Evolutionary conservation across 2,888 invertebrate genomes (phyloP).

Genomic region (Serrognathus titanus): DNA sequence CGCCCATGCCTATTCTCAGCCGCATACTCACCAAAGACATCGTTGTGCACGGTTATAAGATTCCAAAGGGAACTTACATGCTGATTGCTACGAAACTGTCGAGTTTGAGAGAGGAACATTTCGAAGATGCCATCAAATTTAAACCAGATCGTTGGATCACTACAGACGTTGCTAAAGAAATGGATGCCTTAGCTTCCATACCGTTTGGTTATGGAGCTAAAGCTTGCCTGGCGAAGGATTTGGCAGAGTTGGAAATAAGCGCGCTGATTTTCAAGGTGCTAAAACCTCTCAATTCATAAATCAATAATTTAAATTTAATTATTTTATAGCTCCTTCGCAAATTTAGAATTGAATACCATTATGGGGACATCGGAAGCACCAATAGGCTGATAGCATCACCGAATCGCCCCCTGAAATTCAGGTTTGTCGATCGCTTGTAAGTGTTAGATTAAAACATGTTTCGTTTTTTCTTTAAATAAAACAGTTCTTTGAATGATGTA

Average conservation of each 20-base stretch:
- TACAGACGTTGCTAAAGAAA: constrained; percentile 33
- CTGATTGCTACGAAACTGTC: constrained; percentile 64
- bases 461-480: not conserved
- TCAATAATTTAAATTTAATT: constrained; percentile 7
- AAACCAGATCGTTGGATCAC: constrained; percentile 62
- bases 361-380: constrained; percentile 60
- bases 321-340: constrained; percentile 56
- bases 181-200: constrained; percentile 56
- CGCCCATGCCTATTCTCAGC: constrained; percentile 63
- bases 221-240: constrained; percentile 60
- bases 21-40: constrained; percentile 59
- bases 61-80: constrained; percentile 58
- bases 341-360: constrained; percentile 64
- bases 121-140: constrained; percentile 60
- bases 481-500: constrained; percentile 3
- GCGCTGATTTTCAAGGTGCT: constrained; percentile 56
- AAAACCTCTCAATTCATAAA: not conserved
- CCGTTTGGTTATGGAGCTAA: constrained; percentile 64
- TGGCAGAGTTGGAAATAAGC: constrained; percentile 60
- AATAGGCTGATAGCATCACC: constrained; percentile 59
- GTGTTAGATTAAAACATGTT: not conserved
- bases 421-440: constrained; percentile 57
- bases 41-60: constrained; percentile 59
- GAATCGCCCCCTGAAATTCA: constrained; percentile 59
- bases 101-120: constrained; percentile 61